Evolutionary conservation across 2,113 vertebrate species (phyloP).

Genomic region (Rhea americana): DNA sequence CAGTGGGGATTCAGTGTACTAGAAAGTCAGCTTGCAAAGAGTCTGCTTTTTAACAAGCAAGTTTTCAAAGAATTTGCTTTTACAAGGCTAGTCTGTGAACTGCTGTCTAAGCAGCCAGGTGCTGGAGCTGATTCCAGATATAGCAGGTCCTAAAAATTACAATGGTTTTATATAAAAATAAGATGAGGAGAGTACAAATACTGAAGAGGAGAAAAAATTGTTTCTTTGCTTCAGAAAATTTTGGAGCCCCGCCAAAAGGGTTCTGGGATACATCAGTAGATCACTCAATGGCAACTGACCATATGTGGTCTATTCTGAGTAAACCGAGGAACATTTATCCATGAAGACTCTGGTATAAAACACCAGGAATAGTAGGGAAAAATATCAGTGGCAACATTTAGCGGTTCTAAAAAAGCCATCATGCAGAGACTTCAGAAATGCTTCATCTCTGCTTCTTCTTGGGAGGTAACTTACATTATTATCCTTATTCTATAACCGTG

Average conservation of each 20-base stretch:
- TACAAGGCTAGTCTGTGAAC: slow-evolving; percentile 33
- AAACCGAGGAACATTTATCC: not conserved
- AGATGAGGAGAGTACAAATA: not conserved
- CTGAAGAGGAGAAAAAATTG: not conserved
- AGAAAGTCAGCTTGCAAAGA: slow-evolving; percentile 4
- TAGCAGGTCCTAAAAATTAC: slow-evolving; percentile 44
- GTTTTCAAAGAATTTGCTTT: slow-evolving; percentile 39
- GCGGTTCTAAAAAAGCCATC: not conserved
- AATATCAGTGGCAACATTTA: not conserved
- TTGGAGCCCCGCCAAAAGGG: not conserved
- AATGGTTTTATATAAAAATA: slow-evolving; percentile 6
- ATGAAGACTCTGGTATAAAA: not conserved
- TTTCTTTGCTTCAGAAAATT: not conserved
- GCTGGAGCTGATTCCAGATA: slow-evolving; percentile 21
- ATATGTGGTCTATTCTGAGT: not conserved
- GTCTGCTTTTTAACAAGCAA: slow-evolving; percentile 15
- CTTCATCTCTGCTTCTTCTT: not conserved
- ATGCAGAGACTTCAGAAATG: not conserved
- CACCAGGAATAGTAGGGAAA: not conserved
- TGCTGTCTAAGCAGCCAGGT: slow-evolving; percentile 60
- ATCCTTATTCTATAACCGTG: not conserved
- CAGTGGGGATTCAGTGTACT: not conserved
- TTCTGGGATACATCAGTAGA: not conserved
- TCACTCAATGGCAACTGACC: not conserved
- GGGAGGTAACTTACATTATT: not conserved